Conservation (phyloP, 2,888 invertebrate genomes). For the Eristalinus sepulchralis region DNA sequence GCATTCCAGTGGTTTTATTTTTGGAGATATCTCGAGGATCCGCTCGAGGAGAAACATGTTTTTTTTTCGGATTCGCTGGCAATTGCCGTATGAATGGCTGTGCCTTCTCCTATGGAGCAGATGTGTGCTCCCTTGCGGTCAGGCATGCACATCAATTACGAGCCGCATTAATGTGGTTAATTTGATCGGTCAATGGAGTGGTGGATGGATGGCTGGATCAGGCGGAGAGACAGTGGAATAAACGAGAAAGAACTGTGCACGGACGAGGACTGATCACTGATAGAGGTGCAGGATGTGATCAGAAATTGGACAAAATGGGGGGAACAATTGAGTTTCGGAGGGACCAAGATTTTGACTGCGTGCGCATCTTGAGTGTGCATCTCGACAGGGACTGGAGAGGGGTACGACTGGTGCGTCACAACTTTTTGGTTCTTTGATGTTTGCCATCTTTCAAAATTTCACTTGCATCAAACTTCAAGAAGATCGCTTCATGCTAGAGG, state of each 20-base stretch:
- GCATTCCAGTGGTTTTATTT: constrained; percentile 31
- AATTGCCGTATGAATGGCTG: constrained; percentile 43
- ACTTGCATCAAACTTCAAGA: too few species aligned
- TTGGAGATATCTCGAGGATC: constrained; percentile 20
- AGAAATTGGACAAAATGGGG: background rate
- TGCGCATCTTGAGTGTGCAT: too few species aligned
- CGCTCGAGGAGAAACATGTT: too few species aligned
- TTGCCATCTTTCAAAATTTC: too few species aligned
- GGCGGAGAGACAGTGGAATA: background rate
- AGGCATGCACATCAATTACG: constrained; percentile 68
- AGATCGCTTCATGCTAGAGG: too few species aligned
- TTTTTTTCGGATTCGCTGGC: constrained; percentile 10
- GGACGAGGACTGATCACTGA: background rate
- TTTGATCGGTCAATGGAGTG: constrained; percentile 65
- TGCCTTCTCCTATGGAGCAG: constrained; percentile 37
- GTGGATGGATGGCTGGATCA: constrained; percentile 21
- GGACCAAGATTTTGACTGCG: background rate
- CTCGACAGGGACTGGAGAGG: too few species aligned
- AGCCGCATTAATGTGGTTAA: constrained; percentile 61
- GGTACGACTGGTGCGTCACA: too few species aligned
- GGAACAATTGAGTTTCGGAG: background rate
- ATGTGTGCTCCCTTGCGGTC: constrained; percentile 56
- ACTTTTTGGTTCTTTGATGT: too few species aligned
- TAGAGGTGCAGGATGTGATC: background rate
- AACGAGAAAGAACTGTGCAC: background rate